Base-by-base conservation (phyloP, 1,140 invertebrate genomes). In the Wasmannia auropunctata region DNA sequence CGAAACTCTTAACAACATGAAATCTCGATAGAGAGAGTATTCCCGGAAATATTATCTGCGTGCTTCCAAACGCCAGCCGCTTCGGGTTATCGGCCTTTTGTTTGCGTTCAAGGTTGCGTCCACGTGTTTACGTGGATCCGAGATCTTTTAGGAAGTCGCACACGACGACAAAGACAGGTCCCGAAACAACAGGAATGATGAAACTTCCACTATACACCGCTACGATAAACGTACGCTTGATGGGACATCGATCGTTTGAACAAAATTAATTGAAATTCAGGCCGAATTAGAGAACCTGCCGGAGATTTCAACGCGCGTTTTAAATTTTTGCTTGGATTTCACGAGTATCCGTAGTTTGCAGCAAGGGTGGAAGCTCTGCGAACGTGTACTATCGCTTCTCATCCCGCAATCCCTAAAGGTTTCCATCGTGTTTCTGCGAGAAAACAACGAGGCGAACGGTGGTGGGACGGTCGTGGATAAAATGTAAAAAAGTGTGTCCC, bases 401-500 rank as follows among this genome's bases (percentile, higher is more conserved):
- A 5, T 16, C 10, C 54, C n/a, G 16, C 19, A 6, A 14, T 0
- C 31, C 14, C 10, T 19, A 22, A 43, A 74, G 11, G 11, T n/a
- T 22, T 37, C 22, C 67, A 43, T 11, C 8, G 8, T 25, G 19
- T 74, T 83, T 40, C 37, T 25, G 25, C 37, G 25, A 72, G 51
- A 70, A 67, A 80, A 54, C 22, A 22, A 67, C 34, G 46, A 43
- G 16, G 46, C 40, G 58, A 25, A 16, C 11, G 31, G 16, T 16
- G 22, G 31, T 31, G 46, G 28, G 49, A 56, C 11, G 19, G 7
- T 2, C 49, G 31, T 62, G 58, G 25, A 51, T 85, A 49, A 76
- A 77, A 40, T 76, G 46, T 85, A 85, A 85, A 84, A 84, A 69
- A 80, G n/a, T 1, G 37, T 77, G 19, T 77, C 34, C 14, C 22